A percentile compares a stretch with the other conserved stretches of the same genome.
These are phyloP conservation scores for Eurystomus glaucurus DNA, from an alignment of 2,797 vertebrate genomes.

Conservation along the genomic window DNA sequence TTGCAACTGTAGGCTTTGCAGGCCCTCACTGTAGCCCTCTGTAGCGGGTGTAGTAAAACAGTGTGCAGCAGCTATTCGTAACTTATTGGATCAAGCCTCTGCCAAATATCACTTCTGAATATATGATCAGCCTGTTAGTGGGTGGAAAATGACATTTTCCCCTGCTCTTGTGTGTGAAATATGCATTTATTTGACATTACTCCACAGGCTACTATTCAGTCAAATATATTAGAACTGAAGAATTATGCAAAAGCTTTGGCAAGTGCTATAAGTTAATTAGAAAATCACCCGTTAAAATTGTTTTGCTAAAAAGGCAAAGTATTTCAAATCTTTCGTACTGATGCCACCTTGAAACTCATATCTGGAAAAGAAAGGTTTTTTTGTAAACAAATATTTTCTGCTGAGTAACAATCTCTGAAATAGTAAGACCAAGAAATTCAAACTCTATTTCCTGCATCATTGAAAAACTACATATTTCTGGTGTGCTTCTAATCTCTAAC, in stretches of 20 bases:
- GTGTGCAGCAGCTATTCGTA: background rate
- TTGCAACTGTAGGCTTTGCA: background rate
- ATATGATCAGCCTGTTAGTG: background rate
- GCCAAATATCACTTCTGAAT: conserved; percentile 44
- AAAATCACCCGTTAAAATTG: background rate
- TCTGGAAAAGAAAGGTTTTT: background rate
- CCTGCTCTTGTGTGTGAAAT: conserved; percentile 28
- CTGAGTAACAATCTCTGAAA: background rate
- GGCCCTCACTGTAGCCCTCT: background rate
- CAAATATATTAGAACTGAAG: conserved; percentile 9
- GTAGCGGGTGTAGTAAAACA: conserved; percentile 19
- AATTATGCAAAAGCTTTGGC: background rate
- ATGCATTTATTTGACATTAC: conserved; percentile 18
- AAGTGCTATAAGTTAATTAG: conserved; percentile 17
- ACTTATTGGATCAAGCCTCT: conserved; percentile 19
- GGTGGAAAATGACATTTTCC: conserved; percentile 53
- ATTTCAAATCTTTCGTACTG: background rate
- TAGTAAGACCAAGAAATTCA: background rate
- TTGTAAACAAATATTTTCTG: background rate
- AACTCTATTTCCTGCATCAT: background rate
- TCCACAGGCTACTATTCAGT: background rate
- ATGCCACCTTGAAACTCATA: background rate
- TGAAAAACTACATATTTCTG: conserved; percentile 1
- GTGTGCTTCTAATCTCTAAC: background rate
- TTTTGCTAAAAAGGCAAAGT: background rate